These are phyloP conservation scores for Coccyzus lansbergi DNA, from an alignment of 2,797 vertebrate species.

Conservation along the genomic window DNA sequence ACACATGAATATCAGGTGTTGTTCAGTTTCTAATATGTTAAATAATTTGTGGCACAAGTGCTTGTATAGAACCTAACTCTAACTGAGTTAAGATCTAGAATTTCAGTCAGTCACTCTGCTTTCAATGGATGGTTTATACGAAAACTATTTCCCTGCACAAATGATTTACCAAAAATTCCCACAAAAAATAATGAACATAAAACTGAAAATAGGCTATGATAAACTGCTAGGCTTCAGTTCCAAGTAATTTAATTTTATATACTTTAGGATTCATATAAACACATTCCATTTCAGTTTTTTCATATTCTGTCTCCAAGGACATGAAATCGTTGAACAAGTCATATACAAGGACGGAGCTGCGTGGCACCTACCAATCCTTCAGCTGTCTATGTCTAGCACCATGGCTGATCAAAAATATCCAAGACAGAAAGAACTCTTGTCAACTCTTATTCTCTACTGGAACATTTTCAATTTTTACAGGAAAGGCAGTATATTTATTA, in stretches of 20 bases:
- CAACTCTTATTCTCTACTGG: background rate
- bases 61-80: background rate
- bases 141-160: background rate
- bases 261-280: constrained; percentile 29
- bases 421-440: constrained; percentile 34
- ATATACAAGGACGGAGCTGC: background rate
- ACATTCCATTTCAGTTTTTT: constrained; percentile 13
- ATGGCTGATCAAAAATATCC: constrained; percentile 23
- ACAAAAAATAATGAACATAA: background rate
- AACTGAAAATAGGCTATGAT: background rate
- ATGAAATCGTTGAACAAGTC: background rate
- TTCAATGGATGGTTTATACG: background rate
- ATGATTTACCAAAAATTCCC: background rate
- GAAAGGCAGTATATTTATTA: background rate
- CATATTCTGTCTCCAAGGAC: background rate
- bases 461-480: constrained; percentile 41
- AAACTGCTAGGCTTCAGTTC: constrained; percentile 15
- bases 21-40: background rate
- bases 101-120: background rate
- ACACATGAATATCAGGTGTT: background rate
- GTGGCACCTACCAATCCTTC: constrained; percentile 25
- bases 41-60: background rate
- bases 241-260: constrained; percentile 42
- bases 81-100: background rate
- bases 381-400: constrained; percentile 29